These are phyloP conservation scores for Carassius gibelio DNA, from an alignment of 2,113 vertebrate genomes.

Conservation along the genomic window DNA sequence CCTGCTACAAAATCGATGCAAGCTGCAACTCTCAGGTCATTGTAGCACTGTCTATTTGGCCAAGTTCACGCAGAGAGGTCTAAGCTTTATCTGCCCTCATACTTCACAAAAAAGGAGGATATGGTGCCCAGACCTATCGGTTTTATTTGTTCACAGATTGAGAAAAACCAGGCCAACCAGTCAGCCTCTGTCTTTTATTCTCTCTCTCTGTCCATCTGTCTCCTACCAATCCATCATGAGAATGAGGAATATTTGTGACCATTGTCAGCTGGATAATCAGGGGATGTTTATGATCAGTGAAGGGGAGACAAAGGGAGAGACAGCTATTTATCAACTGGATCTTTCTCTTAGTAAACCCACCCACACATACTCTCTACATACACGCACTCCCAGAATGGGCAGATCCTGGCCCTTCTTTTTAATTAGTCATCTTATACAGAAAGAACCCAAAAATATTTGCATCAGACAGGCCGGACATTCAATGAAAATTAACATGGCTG, in stretches of 20 bases:
- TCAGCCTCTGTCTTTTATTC: not conserved
- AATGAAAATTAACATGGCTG: slow-evolving; percentile 53
- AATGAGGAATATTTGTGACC: slow-evolving; percentile 53
- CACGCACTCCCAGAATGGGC: slow-evolving; percentile 23
- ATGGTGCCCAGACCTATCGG: not conserved
- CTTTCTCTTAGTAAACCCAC: slow-evolving; percentile 13
- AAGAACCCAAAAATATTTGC: slow-evolving; percentile 46
- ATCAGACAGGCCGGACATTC: slow-evolving; percentile 40
- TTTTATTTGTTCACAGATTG: slow-evolving; percentile 34
- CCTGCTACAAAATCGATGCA: not conserved
- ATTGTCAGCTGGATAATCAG: slow-evolving; percentile 53
- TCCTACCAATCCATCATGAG: slow-evolving; percentile 49
- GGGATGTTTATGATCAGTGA: slow-evolving; percentile 57
- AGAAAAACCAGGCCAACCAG: slow-evolving; percentile 43
- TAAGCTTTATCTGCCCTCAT: slow-evolving; percentile 6
- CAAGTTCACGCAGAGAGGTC: not conserved
- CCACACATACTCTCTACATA: slow-evolving; percentile 12
- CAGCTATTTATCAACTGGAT: slow-evolving; percentile 52
- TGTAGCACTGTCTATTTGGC: not conserved
- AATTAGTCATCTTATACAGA: slow-evolving; percentile 57
- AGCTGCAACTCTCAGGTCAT: not conserved
- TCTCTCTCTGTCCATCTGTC: slow-evolving; percentile 4
- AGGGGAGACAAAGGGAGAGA: slow-evolving; percentile 36
- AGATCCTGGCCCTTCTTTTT: slow-evolving; percentile 48
- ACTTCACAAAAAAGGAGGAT: not conserved